Evolutionary conservation across 2,888 invertebrate genomes (phyloP).

Genomic region (Orthosia gracilis): DNA sequence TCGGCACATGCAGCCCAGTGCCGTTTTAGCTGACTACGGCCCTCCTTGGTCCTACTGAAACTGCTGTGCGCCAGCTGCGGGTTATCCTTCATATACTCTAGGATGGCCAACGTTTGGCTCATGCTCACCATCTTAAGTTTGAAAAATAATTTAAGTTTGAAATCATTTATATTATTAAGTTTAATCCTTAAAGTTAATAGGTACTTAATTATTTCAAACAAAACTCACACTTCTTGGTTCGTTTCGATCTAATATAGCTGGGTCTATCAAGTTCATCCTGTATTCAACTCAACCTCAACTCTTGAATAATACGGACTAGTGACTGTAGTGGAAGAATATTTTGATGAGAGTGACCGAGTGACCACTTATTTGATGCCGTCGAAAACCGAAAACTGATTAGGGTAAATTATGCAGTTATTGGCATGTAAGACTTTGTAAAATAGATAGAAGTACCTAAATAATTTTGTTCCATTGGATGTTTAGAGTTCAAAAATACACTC

Average conservation of each 20-base stretch:
- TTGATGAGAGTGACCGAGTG: background rate
- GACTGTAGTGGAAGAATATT: slow-evolving; percentile 13
- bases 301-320: slow-evolving; percentile 16
- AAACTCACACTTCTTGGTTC: slow-evolving; percentile 41
- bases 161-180: too few species aligned
- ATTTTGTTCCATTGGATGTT: background rate
- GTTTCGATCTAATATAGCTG: background rate
- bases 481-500: background rate
- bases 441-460: background rate
- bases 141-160: background rate
- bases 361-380: background rate
- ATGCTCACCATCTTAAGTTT: slow-evolving; percentile 2
- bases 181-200: too few species aligned
- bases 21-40: background rate
- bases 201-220: background rate
- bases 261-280: slow-evolving; percentile 21
- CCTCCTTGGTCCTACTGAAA: slow-evolving; percentile 34
- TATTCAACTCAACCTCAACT: slow-evolving; percentile 21
- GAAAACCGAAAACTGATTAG: background rate
- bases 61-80: slow-evolving; percentile 32
- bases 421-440: background rate
- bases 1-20: slow-evolving; percentile 30
- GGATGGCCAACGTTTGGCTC: slow-evolving; percentile 21
- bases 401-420: slow-evolving; percentile 10
- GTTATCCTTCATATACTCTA: slow-evolving; percentile 29